Base-by-base conservation (phyloP, 2,888 invertebrate genomes). In the Cacoxenus indagator region DNA sequence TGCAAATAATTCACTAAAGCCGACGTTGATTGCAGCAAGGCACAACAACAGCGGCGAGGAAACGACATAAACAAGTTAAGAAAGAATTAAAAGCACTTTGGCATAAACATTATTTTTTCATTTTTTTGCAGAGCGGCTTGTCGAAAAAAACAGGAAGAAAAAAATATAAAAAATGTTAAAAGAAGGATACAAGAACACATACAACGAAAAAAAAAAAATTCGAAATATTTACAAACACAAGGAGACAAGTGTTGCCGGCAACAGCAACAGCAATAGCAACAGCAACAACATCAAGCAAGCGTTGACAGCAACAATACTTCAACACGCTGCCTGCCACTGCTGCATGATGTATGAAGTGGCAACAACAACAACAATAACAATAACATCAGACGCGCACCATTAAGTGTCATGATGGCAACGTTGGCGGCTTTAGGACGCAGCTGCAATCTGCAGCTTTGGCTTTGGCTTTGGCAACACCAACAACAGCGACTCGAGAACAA, bases 41-140 rank as follows among this genome's bases (percentile, higher is more conserved):
- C 14, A 22, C 61, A 22, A 62, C n/a, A 62, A 24, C 37, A 62
- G 24, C 22, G 17, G 24, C 22, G 17, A 61, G 31, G 26, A 62
- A 14, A 62, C 61, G 24, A 37, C 22, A 45, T 62, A 62, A 62
- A 62, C 43, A 45, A 62, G 61, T 62, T 62, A 62, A 62, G 31
- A 62, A 62, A 62, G 31, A 62, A 62, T 62, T 62, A 62, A 62
- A 62, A 62, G 43, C 61, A 62, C 45, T 62, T 62, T 62, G 22
- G 61, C 61, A 62, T 62, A 62, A 62, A 62, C 61, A 62, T 43
- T 24, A 57, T 57, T 62, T 31, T 62, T 19, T 48, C 8, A 17
- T 48, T 19, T 48, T 61, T n/a, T 43, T 61, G 43, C 43, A 22
- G 8, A 51, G 51, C 22, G 51, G 22, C 19, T 51, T 51, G 51